Conservation (phyloP, 2,888 invertebrate genomes). For the Tetragnatha montana region DNA sequence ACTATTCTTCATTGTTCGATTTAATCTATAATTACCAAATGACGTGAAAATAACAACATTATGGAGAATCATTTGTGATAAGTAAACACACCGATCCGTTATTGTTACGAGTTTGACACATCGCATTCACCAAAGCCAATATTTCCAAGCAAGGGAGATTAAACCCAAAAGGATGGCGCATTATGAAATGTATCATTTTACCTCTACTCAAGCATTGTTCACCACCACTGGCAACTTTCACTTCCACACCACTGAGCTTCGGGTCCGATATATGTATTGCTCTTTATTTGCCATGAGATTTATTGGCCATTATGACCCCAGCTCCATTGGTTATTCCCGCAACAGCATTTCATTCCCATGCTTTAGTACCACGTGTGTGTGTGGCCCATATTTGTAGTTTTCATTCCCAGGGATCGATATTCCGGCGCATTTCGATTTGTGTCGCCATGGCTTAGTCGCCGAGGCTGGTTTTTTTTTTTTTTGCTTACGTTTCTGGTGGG, state of each 20-base stretch:
- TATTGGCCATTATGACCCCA: neutral
- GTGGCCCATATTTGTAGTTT: neutral
- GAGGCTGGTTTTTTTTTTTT: neutral
- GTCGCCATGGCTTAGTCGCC: neutral
- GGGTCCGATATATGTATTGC: neutral
- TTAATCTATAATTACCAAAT: no score
- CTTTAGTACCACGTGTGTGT: neutral
- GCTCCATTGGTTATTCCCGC: neutral
- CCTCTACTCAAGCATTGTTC: neutral
- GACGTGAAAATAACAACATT: no score
- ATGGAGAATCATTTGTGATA: no score
- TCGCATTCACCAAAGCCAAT: neutral
- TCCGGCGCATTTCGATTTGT: neutral
- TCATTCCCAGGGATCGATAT: neutral
- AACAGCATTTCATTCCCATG: neutral
- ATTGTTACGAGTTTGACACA: no score
- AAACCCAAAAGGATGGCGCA: neutral
- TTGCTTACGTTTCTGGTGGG: neutral
- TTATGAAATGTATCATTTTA: neutral
- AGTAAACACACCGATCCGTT: no score
- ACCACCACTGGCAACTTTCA: neutral
- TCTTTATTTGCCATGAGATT: neutral
- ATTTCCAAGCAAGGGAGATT: neutral
- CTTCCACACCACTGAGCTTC: neutral
- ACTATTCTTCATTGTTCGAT: no score